Percentiles rank a stretch among this genome's conserved stretches.
Evolutionary conservation across 53 echinoderm and acorn worm genomes (phyloP).

Genomic region (Echinometra lucunter): DNA sequence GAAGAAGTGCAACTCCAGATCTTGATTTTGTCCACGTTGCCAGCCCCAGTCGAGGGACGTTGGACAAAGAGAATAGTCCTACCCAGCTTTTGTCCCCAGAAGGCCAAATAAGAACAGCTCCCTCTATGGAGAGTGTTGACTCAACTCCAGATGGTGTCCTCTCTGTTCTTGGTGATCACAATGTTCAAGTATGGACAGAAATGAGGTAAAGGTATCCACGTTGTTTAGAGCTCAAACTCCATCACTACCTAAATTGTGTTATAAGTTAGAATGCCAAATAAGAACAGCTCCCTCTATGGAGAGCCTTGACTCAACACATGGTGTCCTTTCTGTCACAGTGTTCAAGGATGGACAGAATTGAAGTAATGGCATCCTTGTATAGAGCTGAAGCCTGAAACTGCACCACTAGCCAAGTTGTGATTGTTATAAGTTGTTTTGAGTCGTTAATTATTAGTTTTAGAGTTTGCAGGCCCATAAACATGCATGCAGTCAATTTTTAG

Average conservation of each 20-base stretch:
- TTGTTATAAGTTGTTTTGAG: too few species aligned
- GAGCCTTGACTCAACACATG: slow-evolving; percentile 27
- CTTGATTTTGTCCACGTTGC: neutral
- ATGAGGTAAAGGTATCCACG: neutral
- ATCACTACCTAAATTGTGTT: too few species aligned
- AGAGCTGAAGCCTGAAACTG: too few species aligned
- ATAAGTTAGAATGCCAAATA: neutral
- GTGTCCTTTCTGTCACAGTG: slow-evolving; percentile 32
- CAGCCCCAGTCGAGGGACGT: neutral
- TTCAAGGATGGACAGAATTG: neutral
- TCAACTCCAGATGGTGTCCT: slow-evolving; percentile 64
- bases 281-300: slow-evolving; percentile 55
- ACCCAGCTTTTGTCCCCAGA: neutral
- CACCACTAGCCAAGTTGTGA: too few species aligned
- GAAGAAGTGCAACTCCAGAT: slow-evolving; percentile 12
- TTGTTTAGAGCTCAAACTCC: neutral
- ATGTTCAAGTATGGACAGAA: neutral
- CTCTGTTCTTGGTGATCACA: slow-evolving; percentile 31
- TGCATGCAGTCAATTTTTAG: neutral
- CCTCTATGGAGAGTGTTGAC: slow-evolving; percentile 55
- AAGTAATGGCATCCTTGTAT: neutral
- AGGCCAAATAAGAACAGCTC: neutral
- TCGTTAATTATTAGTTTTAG: neutral
- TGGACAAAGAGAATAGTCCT: slow-evolving; percentile 55
- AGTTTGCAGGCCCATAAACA: neutral